Base-by-base conservation (phyloP, 2,888 invertebrate species). In the Meteorus colon region DNA sequence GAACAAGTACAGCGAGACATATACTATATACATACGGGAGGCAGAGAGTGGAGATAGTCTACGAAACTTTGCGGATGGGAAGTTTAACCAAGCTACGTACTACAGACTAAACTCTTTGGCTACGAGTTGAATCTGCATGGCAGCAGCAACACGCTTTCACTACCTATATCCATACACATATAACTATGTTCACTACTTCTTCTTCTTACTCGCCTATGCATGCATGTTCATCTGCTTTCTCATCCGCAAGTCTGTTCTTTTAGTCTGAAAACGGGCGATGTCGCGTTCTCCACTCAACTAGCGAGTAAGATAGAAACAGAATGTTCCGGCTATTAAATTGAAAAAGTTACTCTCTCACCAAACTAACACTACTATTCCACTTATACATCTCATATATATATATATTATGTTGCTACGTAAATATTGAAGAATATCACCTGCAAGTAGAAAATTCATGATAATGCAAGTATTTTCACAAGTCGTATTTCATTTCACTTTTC, bases 301-400 rank as follows among this genome's bases (percentile, higher is more conserved):
- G 66, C 41, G 27, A 24, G 24, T 27, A 37, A 59, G 72, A 62
- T 10, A 66, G 62, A 74, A 78, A 77, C 78, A 79, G 79, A 80
- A 77, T 72, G 77, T 73, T 71, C 45, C 73, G 41, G 72, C 80
- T 79, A 79, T 81, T 77, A 79, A 80, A 81, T 80, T 81, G 79
- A 81, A 81, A 81, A 81, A 81, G 77, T 81, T 81, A 68, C 75
- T 76, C 62, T 66, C 45, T 45, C 67, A 19, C 19, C n/a, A 24
- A 55, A 55, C 69, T 65, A 75, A 69, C 73, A 31, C 59, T 14
- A 8, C 63, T 74, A 27, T 51, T 48, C 45, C 27, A 24, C 41
- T 41, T 31, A 41, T 48, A 67, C 19, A 55, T n/a, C 4, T 6
- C 12, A 19, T 8, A 55, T 55, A 41, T 8, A 55, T 55, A 41